Base-by-base conservation (phyloP, 2,797 vertebrate genomes). In the Semaprochilodus insignis region DNA sequence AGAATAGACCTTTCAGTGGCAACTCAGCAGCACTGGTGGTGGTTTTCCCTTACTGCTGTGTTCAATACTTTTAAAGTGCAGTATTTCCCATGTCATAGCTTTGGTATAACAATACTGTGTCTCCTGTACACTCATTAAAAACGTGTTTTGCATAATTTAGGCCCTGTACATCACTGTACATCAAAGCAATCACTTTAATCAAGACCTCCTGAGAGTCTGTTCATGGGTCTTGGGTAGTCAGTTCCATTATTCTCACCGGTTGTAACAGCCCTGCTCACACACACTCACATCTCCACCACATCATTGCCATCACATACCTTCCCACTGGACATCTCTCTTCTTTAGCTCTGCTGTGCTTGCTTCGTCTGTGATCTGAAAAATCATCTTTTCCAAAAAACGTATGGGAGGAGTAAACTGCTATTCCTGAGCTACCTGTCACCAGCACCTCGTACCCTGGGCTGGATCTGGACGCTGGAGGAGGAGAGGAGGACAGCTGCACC, bases 401-500 rank as follows among this genome's bases (percentile, higher is more conserved):
- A 13, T 91, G 0, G 0, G 93, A 92, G 19, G 94, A 93, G 82
- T 94, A 94, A 0, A 95, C 91, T 2, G 89, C 87, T 75, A 94
- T 91, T 81, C 92, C 93, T 65, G 93, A 92, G 60, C 84, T 88
- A 17, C 91, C 92, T 1, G 86, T 23, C 71, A 88, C 89, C 34
- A 94, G 63, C 76, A 95, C 74, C 84, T 95, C 94, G 86, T 95
- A 95, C 14, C 93, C 92, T 1, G 88, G 93, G 74, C 78, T 75
- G 3, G 89, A 83, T 54, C 89, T 65, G 27, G 77, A 66, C 19
- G 82, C 85, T 59, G 88, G 69, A 0, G 93, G 89, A 3, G 92
- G 91, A 81, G 94, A 93, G 0, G 93, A 88, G 31, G 94, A 94
- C 73, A 95, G 90, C 81, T 89, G 92, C 83, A 95, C 92, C 0